Percentiles rank a stretch among this genome's conserved stretches.
phyloP scores from a whole-genome alignment of 2,797 vertebrate species.

The Pitangus sulphuratus region DNA sequence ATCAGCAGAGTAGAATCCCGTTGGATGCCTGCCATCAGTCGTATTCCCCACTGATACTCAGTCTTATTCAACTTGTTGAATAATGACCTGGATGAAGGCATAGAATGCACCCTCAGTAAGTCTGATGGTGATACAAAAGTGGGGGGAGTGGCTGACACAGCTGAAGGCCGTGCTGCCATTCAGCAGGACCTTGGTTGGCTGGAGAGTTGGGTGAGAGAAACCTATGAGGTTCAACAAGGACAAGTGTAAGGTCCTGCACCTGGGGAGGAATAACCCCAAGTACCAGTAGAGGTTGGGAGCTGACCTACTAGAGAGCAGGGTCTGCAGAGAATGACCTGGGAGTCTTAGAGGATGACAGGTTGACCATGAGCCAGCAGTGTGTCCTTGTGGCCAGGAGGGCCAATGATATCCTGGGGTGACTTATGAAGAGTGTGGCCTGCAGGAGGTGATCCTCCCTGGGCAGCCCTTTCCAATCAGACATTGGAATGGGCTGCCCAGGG shows the following conservation, averaged over 20 bases:
- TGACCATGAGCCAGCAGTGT: accelerated
- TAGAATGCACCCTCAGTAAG: neutral
- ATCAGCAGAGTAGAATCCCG: neutral
- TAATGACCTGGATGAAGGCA: neutral
- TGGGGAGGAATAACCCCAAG: neutral
- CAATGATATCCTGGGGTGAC: neutral
- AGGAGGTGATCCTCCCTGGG: too few relatives aligned
- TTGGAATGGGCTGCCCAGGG: too few relatives aligned
- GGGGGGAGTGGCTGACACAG: neutral
- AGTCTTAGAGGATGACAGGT: neutral
- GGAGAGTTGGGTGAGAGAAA: neutral
- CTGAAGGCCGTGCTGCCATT: neutral
- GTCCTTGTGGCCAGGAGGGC: neutral
- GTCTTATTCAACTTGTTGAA: neutral
- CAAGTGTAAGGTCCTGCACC: neutral
- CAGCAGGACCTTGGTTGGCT: neutral
- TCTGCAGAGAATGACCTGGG: neutral
- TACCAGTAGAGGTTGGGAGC: neutral
- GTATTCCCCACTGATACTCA: neutral
- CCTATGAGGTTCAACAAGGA: neutral
- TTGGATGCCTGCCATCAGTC: neutral
- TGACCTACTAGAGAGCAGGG: neutral
- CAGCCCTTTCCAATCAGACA: too few relatives aligned
- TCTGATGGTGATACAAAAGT: neutral
- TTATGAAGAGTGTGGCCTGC: too few relatives aligned